phyloP scores from a whole-genome alignment of 2,113 vertebrate genomes.

The Aspidoscelis tigris region DNA sequence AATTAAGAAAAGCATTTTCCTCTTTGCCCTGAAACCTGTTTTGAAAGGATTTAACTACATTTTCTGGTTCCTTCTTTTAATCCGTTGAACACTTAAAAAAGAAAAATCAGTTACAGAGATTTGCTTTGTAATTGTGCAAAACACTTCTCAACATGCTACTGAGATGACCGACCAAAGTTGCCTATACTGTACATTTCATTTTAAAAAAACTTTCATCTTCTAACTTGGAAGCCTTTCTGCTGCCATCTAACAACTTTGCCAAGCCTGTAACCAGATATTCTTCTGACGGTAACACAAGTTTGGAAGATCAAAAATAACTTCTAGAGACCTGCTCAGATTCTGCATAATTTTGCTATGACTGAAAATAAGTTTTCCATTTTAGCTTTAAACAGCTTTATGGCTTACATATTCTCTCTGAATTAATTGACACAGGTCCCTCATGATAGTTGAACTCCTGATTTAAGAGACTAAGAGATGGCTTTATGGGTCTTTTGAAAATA shows the following conservation, averaged over 20 bases:
- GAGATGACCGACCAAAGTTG: background rate
- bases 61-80: background rate
- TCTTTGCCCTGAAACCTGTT: background rate
- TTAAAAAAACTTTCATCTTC: too few relatives aligned
- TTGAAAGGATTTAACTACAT: background rate
- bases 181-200: background rate
- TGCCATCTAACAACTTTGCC: too few relatives aligned
- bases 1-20: background rate
- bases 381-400: too few relatives aligned
- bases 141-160: slow-evolving; percentile 9
- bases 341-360: background rate
- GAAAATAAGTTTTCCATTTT: background rate
- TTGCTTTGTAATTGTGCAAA: background rate
- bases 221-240: too few relatives aligned
- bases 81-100: background rate
- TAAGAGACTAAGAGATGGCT: background rate
- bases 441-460: too few relatives aligned
- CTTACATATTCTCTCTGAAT: too few relatives aligned
- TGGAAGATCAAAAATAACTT: too few relatives aligned
- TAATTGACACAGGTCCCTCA: too few relatives aligned
- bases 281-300: too few relatives aligned
- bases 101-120: background rate
- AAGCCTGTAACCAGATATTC: too few relatives aligned
- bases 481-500: background rate
- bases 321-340: too few relatives aligned